Percentiles rank a stretch among this genome's conserved stretches.
phyloP scores from a whole-genome alignment of 2,888 invertebrate species.

The Dascillus cervinus region DNA sequence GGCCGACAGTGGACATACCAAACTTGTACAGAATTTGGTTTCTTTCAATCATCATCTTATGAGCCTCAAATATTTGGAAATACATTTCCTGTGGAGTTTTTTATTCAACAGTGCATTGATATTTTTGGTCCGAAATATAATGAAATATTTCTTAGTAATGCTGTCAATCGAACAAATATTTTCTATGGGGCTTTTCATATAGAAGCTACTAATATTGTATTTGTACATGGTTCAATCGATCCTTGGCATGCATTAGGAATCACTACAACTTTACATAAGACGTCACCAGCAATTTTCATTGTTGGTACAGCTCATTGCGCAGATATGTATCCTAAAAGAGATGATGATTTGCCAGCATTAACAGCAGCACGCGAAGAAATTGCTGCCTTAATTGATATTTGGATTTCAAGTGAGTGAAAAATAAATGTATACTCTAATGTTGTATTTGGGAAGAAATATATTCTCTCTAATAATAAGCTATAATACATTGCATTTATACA shows the following conservation, averaged over 20 bases:
- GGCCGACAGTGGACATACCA: slow-evolving; percentile 90
- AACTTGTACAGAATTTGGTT: slow-evolving; percentile 94
- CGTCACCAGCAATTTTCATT: slow-evolving; percentile 66
- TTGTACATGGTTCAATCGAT: slow-evolving; percentile 83
- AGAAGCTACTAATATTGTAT: slow-evolving; percentile 65
- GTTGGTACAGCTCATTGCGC: slow-evolving; percentile 92
- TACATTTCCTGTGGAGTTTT: slow-evolving; percentile 69
- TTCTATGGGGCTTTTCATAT: slow-evolving; percentile 71
- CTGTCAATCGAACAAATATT: slow-evolving; percentile 65
- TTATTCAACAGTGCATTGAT: slow-evolving; percentile 72
- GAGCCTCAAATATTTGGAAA: slow-evolving; percentile 61
- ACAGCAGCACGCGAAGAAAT: slow-evolving; percentile 60
- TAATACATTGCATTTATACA: no score
- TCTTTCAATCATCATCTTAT: slow-evolving; percentile 80
- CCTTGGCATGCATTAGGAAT: slow-evolving; percentile 82
- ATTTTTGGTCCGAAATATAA: slow-evolving; percentile 72
- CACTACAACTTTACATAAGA: slow-evolving; percentile 47
- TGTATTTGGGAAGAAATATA: no score
- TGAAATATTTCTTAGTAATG: slow-evolving; percentile 50
- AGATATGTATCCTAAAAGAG: slow-evolving; percentile 76
- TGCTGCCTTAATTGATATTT: slow-evolving; percentile 49
- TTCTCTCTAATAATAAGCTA: no score
- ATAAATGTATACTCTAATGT: no score
- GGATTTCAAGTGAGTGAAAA: slow-evolving; percentile 39
- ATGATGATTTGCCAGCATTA: slow-evolving; percentile 59